phyloP scores from a whole-genome alignment of 35 echinoderm and acorn worm species.

The Nesometra sesokonis region DNA sequence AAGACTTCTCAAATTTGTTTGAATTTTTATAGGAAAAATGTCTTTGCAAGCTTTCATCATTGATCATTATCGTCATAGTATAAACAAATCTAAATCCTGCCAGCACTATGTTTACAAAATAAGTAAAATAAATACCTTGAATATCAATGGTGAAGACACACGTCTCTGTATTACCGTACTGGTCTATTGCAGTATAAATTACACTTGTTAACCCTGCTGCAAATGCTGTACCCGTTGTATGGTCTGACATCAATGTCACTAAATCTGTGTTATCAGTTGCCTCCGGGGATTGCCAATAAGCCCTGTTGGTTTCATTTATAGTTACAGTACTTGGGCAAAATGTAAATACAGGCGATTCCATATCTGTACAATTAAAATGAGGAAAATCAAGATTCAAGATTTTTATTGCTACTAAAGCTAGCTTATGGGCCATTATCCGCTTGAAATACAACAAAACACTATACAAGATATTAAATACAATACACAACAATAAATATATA shows the following conservation, averaged over 20 bases:
- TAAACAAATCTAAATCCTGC: no score
- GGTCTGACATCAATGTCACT: not conserved
- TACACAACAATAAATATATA: no score
- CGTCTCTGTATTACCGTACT: not conserved
- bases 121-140: not conserved
- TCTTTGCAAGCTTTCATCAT: no score
- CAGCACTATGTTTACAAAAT: not conserved
- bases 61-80: no score
- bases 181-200: not conserved
- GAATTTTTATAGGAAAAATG: no score
- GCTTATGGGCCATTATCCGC: no score
- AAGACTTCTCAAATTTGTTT: no score
- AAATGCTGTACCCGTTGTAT: not conserved
- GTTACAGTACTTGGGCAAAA: not conserved
- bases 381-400: no score
- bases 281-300: not conserved
- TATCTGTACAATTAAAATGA: not conserved
- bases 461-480: no score
- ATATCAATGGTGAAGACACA: not conserved
- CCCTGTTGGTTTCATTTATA: not conserved
- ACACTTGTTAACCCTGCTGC: not conserved
- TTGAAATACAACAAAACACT: no score
- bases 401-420: no score
- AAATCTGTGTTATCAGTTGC: not conserved
- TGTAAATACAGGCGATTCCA: not conserved